Evolutionary conservation across 1,140 invertebrate genomes (phyloP), one percentile per base, ranked within the genome.

Genomic region (Formica exsecta): DNA sequence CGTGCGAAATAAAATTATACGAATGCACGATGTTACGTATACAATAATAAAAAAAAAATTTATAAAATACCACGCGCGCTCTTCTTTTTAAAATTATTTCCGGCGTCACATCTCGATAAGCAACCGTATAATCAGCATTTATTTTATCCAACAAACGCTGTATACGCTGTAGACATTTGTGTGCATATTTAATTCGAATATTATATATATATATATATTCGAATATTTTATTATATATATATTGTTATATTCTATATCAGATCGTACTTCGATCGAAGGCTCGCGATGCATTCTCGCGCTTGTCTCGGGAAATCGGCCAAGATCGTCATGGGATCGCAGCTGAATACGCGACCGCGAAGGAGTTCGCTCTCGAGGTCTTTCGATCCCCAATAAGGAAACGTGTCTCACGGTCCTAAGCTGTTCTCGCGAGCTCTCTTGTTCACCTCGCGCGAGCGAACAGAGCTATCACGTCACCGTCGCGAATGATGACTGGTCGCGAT

Each of bases 371-470:
- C 87, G 88, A 92, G 88, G 87, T 85, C 88, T 80, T 29, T 48
- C 75, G 38, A 11, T 5, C 87, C 89, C 59, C 87, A 92, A 92
- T 92, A 92, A 92, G 91, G 92, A 87, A 91, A 89, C 85, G 73
- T 59, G 80, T 85, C 84, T 32, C 66, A 61, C 68, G 68, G 25
- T 66, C 51, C 65, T 71, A 62, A 57, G 16, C n/a, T 65, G 22
- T 54, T 79, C 76, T 62, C 59, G 65, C 38, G 71, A 76, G 76
- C 62, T 77, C 74, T 77, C 90, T 84, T 71, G 89, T 92, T 92
- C 61, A 91, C 89, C 89, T 89, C 84, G 86, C 44, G 71, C 54
- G 13, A 48, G 44, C 13, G 44, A 48, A 89, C 91, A 91, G 87
- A 92, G 80, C 70, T 36, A 87, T 57, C 68, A 54, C 87, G 76